Base-by-base conservation (phyloP, 2,888 invertebrate genomes). In the Drosophila parthenogenetica region DNA sequence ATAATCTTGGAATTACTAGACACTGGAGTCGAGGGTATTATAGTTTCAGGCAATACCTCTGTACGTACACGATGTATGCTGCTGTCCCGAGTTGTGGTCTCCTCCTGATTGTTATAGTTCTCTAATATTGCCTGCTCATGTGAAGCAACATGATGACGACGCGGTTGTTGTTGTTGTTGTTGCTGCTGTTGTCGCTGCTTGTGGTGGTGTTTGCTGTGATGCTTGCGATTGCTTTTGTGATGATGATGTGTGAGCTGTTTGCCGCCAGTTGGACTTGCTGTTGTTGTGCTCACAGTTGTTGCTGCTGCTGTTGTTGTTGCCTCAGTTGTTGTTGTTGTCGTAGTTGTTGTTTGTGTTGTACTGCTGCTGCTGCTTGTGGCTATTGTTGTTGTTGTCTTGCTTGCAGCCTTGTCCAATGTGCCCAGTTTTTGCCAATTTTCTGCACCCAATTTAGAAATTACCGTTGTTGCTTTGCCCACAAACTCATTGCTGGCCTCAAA, bases 1-100 rank as follows among this genome's bases (percentile, higher is more conserved):
- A 92, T 90, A 22, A 92, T 92, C 88, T 92, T 92, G 3, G 92
- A 92, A 70, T 92, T 91, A 40, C 89, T 88, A 2, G 91, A 89
- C 2, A 90, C 79, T 0, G 91, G 91, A 1, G 92, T 92, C 43
- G 92, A 90, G 25, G 91, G 91, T 57, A 91, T 85, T 16, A 83
- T 73, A 17, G 90, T 84, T 39, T 91, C 91, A n/a, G 90, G 91
- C 58, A 91, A 73, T 64, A 90, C 89, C 67, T 92, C 92, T 2
- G 92, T 90, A 55, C 90, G 90, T 2, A 92, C 91, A 40, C 92
- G 91, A 62, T 92, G 92, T 22, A 92, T 92, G 59, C 90, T 90
- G 69, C 92, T 92, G 53, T 92, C 92, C n/a, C 90, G 89, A 0
- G 90, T 81, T n/a, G 90, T 89, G 32, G 84, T 82, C 69, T 84